Percentiles rank a stretch among this genome's conserved stretches.
phyloP scores from a whole-genome alignment of 2,113 vertebrate species.

The Myodes glareolus region DNA sequence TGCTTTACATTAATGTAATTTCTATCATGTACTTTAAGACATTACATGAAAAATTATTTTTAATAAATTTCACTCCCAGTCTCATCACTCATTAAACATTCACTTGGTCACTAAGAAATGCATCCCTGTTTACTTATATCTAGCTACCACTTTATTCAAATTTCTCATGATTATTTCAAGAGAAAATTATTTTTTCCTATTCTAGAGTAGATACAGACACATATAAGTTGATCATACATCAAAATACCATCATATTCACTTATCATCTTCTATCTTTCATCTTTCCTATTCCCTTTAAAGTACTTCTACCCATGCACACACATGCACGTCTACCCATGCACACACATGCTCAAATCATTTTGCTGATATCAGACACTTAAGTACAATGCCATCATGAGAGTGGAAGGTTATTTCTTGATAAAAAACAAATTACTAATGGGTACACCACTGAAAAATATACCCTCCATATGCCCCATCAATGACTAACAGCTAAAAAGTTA shows the following conservation, averaged over 20 bases:
- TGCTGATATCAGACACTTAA: neutral
- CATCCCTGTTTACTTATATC: neutral
- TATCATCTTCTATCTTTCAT: neutral
- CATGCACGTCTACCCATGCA: no score
- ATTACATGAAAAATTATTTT: neutral
- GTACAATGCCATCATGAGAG: no score
- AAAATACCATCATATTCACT: neutral
- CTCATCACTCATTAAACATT: neutral
- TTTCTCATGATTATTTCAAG: neutral
- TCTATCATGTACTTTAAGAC: neutral
- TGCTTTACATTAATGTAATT: neutral
- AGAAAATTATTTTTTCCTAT: neutral
- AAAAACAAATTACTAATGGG: neutral
- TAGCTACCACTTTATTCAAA: neutral
- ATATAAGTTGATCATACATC: neutral
- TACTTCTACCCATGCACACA: no score
- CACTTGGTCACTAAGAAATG: neutral
- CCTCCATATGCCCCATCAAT: neutral
- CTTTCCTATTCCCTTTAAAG: neutral
- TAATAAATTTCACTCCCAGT: neutral
- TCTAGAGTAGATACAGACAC: neutral
- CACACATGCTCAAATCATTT: neutral
- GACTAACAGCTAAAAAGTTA: neutral
- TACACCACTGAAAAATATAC: neutral
- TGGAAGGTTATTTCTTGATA: neutral